Evolutionary conservation across 1,140 invertebrate species (phyloP), one percentile per base, ranked within the genome.

Genomic region (Procambarus virginalis): DNA sequence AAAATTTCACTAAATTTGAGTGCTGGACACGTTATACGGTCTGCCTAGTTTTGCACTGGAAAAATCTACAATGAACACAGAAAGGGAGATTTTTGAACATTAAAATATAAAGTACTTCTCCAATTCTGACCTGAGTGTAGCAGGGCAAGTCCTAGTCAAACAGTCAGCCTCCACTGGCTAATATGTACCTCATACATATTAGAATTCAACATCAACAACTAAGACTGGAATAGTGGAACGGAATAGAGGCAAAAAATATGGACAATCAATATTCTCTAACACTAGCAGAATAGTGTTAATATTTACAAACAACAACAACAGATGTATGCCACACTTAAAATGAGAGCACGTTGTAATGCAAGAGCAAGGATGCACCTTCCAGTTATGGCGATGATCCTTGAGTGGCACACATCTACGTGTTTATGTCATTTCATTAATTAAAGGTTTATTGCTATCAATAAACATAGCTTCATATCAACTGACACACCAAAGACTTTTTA

Each of bases 161-260:
- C 78, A 80, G 78, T 80, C 49, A 80, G 78, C 78, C 78, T 80
- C 78, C 78, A 80, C 82, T 84, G 68, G 82, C 82, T 73, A 73
- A 55, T 60, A 77, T 86, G 75, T 84, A 78, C 45, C 82, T 78
- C 88, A 68, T 70, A 78, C 73, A 89, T 73, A 73, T 73, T 73
- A 73, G 22, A n/a, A 76, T 70, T 89, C 81, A 89, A 89, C 88
- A 89, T 84, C 88, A 89, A 89, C 88, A 89, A 89, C 88, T 82
- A 89, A 89, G 88, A 89, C 58, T 89, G 76, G 81, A 82, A 84
- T 79, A 89, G 46, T 89, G 88, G 88, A 89, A 89, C 88, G 88
- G 88, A 89, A 89, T 89, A 78, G 81, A 89, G 88, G 88, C 88
- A 83, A 89, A 89, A 84, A 89, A 84, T 82, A 89, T 89, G 88